phyloP scores from a whole-genome alignment of 2,113 vertebrate species.

The Scomber scombrus region DNA sequence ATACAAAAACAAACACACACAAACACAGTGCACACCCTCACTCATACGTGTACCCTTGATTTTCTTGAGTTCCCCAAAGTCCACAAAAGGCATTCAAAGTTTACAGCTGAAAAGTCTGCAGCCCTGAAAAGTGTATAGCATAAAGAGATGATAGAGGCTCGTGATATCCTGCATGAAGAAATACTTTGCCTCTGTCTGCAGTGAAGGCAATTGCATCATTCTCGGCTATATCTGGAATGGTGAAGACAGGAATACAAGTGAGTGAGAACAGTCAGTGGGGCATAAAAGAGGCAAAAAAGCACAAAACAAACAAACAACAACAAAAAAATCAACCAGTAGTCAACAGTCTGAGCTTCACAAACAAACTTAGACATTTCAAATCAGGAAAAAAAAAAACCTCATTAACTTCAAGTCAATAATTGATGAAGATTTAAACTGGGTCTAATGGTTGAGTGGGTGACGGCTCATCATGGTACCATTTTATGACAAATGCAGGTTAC shows the following conservation, averaged over 20 bases:
- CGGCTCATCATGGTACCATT: not conserved
- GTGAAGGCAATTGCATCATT: conserved; percentile 64
- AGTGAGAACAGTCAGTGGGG: conserved; percentile 40
- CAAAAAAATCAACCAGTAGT: conserved; percentile 19
- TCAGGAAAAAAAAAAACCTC: conserved; percentile 14
- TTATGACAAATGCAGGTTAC: not conserved
- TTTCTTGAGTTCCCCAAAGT: conserved; percentile 39
- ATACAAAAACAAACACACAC: not conserved
- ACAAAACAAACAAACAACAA: not conserved
- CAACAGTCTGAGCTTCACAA: conserved; percentile 27
- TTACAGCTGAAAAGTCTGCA: conserved; percentile 41
- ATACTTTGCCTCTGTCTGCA: conserved; percentile 50
- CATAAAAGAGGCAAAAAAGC: not conserved
- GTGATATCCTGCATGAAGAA: conserved; percentile 62
- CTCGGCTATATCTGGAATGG: conserved; percentile 38
- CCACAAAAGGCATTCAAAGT: conserved; percentile 42
- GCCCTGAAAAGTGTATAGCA: conserved; percentile 27
- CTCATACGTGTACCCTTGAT: not conserved
- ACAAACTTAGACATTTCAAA: conserved; percentile 32
- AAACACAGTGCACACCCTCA: not conserved
- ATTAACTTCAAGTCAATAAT: not conserved
- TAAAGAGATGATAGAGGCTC: conserved; percentile 54
- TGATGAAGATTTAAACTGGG: not conserved
- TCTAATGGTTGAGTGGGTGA: not conserved
- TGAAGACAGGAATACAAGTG: conserved; percentile 35